Conservation (phyloP, 2,113 vertebrate genomes). For the Pteruthius melanotis region DNA sequence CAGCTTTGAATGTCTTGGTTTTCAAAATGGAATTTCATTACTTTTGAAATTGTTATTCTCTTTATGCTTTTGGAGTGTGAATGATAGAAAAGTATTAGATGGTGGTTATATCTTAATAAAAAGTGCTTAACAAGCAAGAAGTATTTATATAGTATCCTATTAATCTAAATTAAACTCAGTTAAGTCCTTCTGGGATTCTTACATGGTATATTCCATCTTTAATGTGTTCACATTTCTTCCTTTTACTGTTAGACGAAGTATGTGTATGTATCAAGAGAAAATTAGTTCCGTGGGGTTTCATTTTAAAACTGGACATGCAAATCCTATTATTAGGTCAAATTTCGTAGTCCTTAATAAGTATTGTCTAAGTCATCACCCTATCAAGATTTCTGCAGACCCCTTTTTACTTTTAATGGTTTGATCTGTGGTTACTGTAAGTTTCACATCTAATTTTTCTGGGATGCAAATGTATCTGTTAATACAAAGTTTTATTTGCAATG, state of each 20-base stretch:
- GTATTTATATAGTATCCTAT: slow-evolving; percentile 54
- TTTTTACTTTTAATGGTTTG: not conserved
- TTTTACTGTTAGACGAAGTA: slow-evolving; percentile 31
- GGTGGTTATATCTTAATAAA: slow-evolving; percentile 60
- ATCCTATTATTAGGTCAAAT: slow-evolving; percentile 15
- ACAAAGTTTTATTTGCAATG: slow-evolving; percentile 37
- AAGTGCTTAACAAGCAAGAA: slow-evolving; percentile 60
- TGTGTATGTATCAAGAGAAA: slow-evolving; percentile 23
- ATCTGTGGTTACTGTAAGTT: not conserved
- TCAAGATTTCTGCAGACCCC: not conserved
- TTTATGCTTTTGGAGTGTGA: slow-evolving; percentile 11
- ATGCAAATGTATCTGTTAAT: slow-evolving; percentile 35
- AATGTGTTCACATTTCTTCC: slow-evolving; percentile 29
- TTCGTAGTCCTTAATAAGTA: not conserved
- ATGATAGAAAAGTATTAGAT: slow-evolving; percentile 33
- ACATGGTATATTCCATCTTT: slow-evolving; percentile 22
- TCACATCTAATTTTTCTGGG: slow-evolving; percentile 3
- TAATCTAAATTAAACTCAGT: slow-evolving; percentile 62
- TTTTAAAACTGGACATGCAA: slow-evolving; percentile 19
- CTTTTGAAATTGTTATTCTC: slow-evolving; percentile 21
- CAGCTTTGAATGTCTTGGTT: not conserved
- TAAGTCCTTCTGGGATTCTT: slow-evolving; percentile 29
- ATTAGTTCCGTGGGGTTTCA: not conserved
- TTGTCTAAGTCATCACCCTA: not conserved
- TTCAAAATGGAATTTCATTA: slow-evolving; percentile 16